Evolutionary conservation across 30 jellyfish, hydroid and myxozoan genomes (phyloP).

Genomic region (Chrysaora quinquecirrha): DNA sequence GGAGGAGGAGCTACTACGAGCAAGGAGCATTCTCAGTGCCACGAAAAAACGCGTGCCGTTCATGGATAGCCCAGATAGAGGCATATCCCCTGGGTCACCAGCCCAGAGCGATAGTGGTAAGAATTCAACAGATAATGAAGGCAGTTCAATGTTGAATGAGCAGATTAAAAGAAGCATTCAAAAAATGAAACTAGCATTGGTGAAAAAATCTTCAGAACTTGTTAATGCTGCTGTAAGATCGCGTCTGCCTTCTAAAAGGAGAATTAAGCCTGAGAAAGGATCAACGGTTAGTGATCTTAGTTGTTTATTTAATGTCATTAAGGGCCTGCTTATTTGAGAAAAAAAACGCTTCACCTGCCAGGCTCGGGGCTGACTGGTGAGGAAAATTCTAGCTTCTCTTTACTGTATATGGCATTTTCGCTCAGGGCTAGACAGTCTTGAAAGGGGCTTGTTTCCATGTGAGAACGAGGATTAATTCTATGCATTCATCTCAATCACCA

Average conservation of each 20-base stretch:
- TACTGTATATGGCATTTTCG: no score
- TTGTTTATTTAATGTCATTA: no score
- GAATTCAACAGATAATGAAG: neutral
- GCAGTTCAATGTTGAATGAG: neutral
- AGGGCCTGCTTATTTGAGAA: no score
- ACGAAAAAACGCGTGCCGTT: neutral
- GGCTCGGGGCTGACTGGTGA: no score
- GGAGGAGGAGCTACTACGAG: conserved; percentile 43
- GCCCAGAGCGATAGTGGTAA: neutral
- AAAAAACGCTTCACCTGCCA: no score
- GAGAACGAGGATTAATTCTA: no score
- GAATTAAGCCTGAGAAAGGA: conserved; percentile 15
- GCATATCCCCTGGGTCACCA: conserved; percentile 10
- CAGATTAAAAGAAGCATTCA: conserved; percentile 18
- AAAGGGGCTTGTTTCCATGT: no score
- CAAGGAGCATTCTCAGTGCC: conserved; percentile 11
- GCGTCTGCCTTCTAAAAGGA: conserved; percentile 18
- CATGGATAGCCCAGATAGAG: neutral
- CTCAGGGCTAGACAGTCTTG: no score
- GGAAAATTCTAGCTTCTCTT: no score
- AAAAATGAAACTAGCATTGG: conserved; percentile 2
- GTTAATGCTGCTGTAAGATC: neutral
- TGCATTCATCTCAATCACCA: no score
- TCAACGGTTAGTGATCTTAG: no score
- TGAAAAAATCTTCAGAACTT: neutral